Evolutionary conservation across 2,113 vertebrate genomes (phyloP).

Genomic region (Rana temporaria): DNA sequence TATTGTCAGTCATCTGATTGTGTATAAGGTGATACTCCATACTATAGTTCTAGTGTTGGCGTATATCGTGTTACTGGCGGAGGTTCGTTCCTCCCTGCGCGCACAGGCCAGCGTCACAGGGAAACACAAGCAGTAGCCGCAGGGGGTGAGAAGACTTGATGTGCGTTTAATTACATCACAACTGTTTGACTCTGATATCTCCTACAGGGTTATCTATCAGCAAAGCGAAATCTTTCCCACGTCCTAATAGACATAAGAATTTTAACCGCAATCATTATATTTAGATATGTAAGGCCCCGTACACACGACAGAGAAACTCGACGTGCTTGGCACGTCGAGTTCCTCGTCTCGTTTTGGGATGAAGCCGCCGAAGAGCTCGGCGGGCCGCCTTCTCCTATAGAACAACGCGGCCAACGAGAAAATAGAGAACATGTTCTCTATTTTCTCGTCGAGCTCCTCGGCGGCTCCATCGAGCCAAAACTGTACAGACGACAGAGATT

Average conservation of each 20-base stretch:
- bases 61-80: conserved; percentile 12
- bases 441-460: no score
- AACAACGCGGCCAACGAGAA: no score
- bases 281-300: background rate
- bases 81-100: background rate
- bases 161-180: conserved; percentile 9
- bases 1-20: background rate
- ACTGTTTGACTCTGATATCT: conserved; percentile 9
- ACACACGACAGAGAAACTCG: no score
- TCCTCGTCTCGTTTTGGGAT: no score
- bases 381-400: no score
- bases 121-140: conserved; percentile 27
- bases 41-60: background rate
- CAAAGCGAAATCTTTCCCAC: conserved; percentile 1
- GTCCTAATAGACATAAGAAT: background rate
- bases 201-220: conserved; percentile 28
- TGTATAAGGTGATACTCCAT: conserved; percentile 5
- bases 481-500: no score
- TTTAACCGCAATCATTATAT: conserved; percentile 1
- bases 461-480: no score
- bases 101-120: background rate
- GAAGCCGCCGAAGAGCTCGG: no score
- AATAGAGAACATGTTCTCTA: no score
- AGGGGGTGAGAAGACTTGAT: conserved; percentile 31
- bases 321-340: no score